Percentiles rank a stretch among this genome's conserved stretches.
Conservation (phyloP, 2,888 invertebrate genomes). For the Sesia apiformis region DNA sequence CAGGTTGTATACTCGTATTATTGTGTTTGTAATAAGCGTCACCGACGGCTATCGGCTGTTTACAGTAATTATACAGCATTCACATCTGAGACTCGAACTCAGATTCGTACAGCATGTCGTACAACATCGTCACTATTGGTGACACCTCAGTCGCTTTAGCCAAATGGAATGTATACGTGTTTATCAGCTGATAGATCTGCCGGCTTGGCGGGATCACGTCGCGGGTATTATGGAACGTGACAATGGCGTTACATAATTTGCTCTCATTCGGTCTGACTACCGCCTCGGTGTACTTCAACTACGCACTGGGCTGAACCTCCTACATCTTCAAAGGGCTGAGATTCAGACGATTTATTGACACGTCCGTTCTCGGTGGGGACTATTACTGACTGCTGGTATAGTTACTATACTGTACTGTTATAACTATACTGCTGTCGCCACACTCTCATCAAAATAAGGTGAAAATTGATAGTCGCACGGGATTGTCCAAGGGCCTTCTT, state of each 20-base stretch:
- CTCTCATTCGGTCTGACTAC: slow-evolving; percentile 86
- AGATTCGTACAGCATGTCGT: slow-evolving; percentile 93
- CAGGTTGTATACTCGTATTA: too few relatives aligned
- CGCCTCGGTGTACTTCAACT: slow-evolving; percentile 83
- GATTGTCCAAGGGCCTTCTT: too few relatives aligned
- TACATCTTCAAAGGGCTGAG: slow-evolving; percentile 82
- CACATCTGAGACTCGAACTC: slow-evolving; percentile 97
- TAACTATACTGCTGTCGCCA: too few relatives aligned
- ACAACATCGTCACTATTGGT: slow-evolving; percentile 85
- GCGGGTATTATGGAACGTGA: slow-evolving; percentile 84
- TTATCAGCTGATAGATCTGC: slow-evolving; percentile 92
- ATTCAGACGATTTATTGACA: too few relatives aligned
- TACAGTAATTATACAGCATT: slow-evolving; percentile 95
- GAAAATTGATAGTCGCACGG: too few relatives aligned
- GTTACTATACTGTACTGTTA: too few relatives aligned
- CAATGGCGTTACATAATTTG: slow-evolving; percentile 85
- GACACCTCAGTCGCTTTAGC: slow-evolving; percentile 84
- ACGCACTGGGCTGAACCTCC: slow-evolving; percentile 84
- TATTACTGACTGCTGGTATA: too few relatives aligned
- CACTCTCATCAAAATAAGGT: too few relatives aligned
- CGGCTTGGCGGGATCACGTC: slow-evolving; percentile 91
- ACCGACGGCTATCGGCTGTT: slow-evolving; percentile 88
- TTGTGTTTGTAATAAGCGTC: slow-evolving; percentile 71
- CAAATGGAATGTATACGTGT: slow-evolving; percentile 90
- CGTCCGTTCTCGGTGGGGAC: too few relatives aligned